phyloP scores from a whole-genome alignment of 2,797 vertebrate genomes.

The Spondyliosoma cantharus region DNA sequence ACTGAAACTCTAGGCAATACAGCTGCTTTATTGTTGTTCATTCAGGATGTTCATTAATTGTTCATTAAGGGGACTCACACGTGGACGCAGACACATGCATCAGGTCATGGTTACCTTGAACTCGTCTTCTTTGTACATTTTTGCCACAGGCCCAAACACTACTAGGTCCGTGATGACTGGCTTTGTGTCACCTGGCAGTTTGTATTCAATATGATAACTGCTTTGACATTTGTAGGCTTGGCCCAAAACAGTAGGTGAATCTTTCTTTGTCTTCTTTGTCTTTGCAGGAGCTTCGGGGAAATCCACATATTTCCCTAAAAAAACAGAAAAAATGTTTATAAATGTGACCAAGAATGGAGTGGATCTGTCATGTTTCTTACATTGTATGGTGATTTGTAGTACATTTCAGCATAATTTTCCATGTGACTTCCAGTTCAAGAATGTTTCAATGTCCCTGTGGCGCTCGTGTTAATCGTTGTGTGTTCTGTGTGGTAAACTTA shows the following conservation, averaged over 20 bases:
- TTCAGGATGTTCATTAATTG: conserved; percentile 51
- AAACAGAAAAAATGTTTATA: conserved; percentile 7
- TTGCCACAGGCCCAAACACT: conserved; percentile 80
- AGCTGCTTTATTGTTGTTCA: conserved; percentile 30
- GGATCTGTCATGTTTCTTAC: background rate
- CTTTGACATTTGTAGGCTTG: conserved; percentile 65
- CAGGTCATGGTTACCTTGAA: conserved; percentile 73
- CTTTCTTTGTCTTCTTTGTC: conserved; percentile 39
- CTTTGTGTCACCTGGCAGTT: conserved; percentile 80
- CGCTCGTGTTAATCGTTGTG: background rate
- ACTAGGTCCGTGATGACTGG: conserved; percentile 83
- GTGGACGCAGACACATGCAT: background rate
- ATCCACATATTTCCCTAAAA: conserved; percentile 68
- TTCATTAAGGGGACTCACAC: conserved; percentile 44
- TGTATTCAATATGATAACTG: conserved; percentile 87
- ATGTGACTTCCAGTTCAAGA: background rate
- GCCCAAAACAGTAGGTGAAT: background rate
- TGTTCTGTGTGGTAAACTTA: conserved; percentile 40
- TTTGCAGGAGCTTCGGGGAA: conserved; percentile 40
- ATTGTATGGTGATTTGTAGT: background rate
- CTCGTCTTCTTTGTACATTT: conserved; percentile 82
- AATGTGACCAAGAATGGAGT: conserved; percentile 8
- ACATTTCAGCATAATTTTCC: background rate
- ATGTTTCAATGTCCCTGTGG: background rate
- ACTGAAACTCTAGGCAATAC: conserved; percentile 50